Percentiles rank a stretch among this genome's conserved stretches.
Evolutionary conservation across 2,113 vertebrate genomes (phyloP).

Genomic region (Ophiodon elongatus): DNA sequence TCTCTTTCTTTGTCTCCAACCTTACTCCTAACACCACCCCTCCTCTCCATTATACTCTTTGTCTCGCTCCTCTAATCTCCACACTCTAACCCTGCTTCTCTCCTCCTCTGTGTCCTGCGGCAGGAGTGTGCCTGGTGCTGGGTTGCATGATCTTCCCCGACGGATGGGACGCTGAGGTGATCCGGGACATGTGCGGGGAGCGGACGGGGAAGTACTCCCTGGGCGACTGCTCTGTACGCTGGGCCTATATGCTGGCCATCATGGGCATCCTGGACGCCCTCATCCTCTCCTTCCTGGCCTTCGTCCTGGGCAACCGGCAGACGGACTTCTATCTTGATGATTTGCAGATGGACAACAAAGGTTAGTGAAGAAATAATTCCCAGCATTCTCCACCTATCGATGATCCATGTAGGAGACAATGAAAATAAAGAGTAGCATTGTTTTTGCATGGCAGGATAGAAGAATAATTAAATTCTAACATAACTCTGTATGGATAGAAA

Average conservation of each 20-base stretch:
- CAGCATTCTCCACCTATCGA: background rate
- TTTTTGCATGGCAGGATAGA: background rate
- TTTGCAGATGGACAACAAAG: slow-evolving; percentile 96
- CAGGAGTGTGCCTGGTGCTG: slow-evolving; percentile 96
- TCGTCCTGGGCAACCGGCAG: slow-evolving; percentile 97
- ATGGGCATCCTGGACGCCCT: slow-evolving; percentile 97
- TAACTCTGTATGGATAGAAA: background rate
- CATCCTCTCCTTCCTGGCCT: slow-evolving; percentile 96
- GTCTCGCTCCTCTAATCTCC: background rate
- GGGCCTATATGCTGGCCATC: slow-evolving; percentile 97
- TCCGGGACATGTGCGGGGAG: slow-evolving; percentile 96
- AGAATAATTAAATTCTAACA: background rate
- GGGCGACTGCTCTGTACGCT: slow-evolving; percentile 95
- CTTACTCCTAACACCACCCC: background rate
- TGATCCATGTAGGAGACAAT: background rate
- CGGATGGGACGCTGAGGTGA: slow-evolving; percentile 96
- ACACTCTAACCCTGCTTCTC: background rate
- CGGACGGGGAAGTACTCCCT: slow-evolving; percentile 95
- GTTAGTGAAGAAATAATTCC: slow-evolving; percentile 68
- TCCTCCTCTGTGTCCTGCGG: slow-evolving; percentile 52
- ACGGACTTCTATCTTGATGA: slow-evolving; percentile 96
- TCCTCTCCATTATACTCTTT: background rate
- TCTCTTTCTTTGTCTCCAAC: no score
- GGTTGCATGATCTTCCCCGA: slow-evolving; percentile 98
- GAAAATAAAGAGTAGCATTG: background rate